Percentiles rank a stretch among this genome's conserved stretches.
Evolutionary conservation across 2,113 vertebrate genomes (phyloP).

Genomic region (Dromas ardeola): DNA sequence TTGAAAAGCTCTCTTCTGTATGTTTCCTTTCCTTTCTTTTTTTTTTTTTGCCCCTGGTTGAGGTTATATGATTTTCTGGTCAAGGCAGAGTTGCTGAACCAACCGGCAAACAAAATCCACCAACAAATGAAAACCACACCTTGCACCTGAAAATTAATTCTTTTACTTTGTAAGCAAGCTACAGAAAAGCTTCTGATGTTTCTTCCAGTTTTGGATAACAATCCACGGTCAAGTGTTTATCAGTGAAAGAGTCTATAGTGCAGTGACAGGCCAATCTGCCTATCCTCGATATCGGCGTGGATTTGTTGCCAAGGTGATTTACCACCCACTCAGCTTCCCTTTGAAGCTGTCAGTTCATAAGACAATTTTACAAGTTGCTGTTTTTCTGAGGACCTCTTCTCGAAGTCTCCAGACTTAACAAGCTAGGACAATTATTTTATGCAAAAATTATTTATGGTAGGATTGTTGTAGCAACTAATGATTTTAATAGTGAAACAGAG

Average conservation of each 20-base stretch:
- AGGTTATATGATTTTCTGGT: not conserved
- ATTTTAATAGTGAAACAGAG: not conserved
- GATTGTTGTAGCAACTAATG: not conserved
- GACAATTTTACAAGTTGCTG: not conserved
- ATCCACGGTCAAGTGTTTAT: not conserved
- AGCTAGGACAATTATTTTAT: not conserved
- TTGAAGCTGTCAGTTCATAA: not conserved
- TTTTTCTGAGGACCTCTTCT: not conserved
- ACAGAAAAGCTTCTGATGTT: not conserved
- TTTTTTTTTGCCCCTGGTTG: not conserved
- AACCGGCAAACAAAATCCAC: not conserved
- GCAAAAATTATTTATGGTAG: not conserved
- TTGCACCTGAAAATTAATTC: not conserved
- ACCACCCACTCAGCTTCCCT: not conserved
- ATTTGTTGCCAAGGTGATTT: slow-evolving; percentile 54
- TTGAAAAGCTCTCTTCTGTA: not conserved
- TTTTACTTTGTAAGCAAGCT: not conserved
- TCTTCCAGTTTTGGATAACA: not conserved
- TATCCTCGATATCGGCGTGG: not conserved
- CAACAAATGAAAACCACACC: not conserved
- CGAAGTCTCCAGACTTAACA: not conserved
- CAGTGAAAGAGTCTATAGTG: not conserved
- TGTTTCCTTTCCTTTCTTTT: not conserved
- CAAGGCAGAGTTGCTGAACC: not conserved
- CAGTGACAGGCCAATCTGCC: not conserved